Percentiles rank a stretch among this genome's conserved stretches.
phyloP scores from a whole-genome alignment of 2,797 vertebrate species.

The Carcharodon carcharias region DNA sequence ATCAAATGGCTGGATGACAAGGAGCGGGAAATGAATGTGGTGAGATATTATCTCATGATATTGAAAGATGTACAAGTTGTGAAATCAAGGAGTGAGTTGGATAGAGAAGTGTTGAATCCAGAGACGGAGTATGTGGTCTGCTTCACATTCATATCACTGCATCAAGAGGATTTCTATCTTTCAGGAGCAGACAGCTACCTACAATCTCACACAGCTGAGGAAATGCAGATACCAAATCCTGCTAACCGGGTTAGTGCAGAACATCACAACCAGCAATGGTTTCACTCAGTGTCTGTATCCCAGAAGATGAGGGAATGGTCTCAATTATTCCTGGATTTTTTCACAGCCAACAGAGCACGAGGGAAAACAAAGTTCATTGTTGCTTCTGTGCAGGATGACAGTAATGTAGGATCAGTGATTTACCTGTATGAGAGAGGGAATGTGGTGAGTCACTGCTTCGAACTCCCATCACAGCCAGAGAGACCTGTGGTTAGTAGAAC shows the following conservation, averaged over 20 bases:
- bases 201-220: not conserved
- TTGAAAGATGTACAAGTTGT: conserved; percentile 41
- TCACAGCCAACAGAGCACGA: conserved; percentile 39
- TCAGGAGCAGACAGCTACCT: conserved; percentile 41
- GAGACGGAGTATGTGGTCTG: conserved; percentile 40
- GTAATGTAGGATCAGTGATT: conserved; percentile 42
- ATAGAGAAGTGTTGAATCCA: conserved; percentile 39
- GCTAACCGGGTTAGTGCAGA: not conserved
- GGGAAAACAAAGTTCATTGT: conserved; percentile 43
- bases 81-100: conserved; percentile 42
- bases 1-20: conserved; percentile 39
- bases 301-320: conserved; percentile 34
- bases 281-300: conserved; percentile 34
- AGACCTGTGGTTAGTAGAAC: conserved; percentile 10
- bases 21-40: conserved; percentile 43
- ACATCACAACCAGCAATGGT: conserved; percentile 40
- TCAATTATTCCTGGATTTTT: conserved; percentile 43
- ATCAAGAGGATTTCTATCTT: conserved; percentile 40
- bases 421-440: conserved; percentile 44
- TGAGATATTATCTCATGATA: conserved; percentile 43
- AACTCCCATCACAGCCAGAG: conserved; percentile 45
- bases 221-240: not conserved
- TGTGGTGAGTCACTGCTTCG: conserved; percentile 39
- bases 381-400: conserved; percentile 41
- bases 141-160: conserved; percentile 45